Conservation (phyloP, 2,113 vertebrate species). For the Cinclus cinclus region DNA sequence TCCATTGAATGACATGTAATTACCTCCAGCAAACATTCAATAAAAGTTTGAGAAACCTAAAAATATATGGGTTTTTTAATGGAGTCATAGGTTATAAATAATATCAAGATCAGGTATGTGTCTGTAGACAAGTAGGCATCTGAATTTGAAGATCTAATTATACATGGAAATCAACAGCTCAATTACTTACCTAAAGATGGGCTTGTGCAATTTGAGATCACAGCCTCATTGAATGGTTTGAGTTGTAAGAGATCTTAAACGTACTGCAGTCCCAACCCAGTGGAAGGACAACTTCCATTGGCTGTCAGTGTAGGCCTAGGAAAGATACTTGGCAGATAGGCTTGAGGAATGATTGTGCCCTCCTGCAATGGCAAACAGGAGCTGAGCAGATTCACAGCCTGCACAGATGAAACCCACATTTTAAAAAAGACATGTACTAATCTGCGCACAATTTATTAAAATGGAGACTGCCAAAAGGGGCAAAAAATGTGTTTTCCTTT, state of each 20-base stretch:
- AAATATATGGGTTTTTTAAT: background rate
- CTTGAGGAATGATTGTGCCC: background rate
- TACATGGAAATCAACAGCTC: background rate
- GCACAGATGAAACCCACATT: background rate
- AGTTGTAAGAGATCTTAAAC: background rate
- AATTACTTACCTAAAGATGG: background rate
- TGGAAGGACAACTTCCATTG: background rate
- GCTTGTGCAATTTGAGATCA: background rate
- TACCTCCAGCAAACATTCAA: background rate
- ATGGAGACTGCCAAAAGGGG: background rate
- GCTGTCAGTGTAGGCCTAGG: background rate
- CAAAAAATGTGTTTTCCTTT: background rate
- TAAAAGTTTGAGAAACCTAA: background rate
- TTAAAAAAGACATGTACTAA: fast-evolving
- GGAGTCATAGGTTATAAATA: background rate
- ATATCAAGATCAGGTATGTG: background rate
- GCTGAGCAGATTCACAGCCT: background rate
- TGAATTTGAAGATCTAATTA: background rate
- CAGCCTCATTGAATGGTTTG: background rate
- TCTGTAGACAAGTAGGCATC: background rate
- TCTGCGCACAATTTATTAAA: background rate
- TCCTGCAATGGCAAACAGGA: background rate
- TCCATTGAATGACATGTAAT: background rate
- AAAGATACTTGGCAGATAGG: background rate
- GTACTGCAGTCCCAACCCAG: too few relatives aligned